Evolutionary conservation across 1,140 invertebrate species (phyloP), one percentile per base, ranked within the genome.

Genomic region (Trachymyrmex septentrionalis): DNA sequence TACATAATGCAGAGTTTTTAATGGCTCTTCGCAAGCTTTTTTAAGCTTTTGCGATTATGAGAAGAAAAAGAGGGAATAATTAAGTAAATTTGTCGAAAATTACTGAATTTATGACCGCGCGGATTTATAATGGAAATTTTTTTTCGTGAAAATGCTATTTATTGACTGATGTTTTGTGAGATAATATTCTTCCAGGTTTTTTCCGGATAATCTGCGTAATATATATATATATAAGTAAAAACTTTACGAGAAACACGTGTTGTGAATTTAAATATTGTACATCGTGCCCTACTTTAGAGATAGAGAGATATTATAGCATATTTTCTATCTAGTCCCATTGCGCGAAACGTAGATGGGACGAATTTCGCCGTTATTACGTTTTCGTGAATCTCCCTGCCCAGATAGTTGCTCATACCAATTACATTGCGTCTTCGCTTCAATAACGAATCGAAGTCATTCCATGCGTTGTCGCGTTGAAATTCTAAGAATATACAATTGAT

Each of bases 231-330:
- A n/a, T 73, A 81, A 44, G 12, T 16, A 30, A 38, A 59, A 72
- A 53, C 57, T 69, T 67, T 84, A 63, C 9, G n/a, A 63, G 38
- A 27, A 48, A 84, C 64, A 66, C 55, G 16, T 73, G 66, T 69
- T 69, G 66, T 69, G 38, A 75, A 73, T 73, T 72, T 24, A 82
- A 82, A 73, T 75, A 73, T 50, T 66, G 57, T 81, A 73, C 53
- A 82, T 73, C 55, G 27, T 59, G 10, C 50, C 30, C 67, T 69
- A 55, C 71, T 71, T 48, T 71, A 81, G 34, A 38, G 24, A 81
- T 81, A 57, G 69, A 61, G 27, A 61, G 30, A 34, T 34, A 34
- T 48, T 72, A n/a, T 84, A 73, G 16, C 44, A 61, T 84, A 84
- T 84, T 75, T 73, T 73, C 53, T 61, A 73, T 84, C 14, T 9